Evolutionary conservation across 2,113 vertebrate genomes (phyloP), one percentile per base, ranked within the genome.

Genomic region (Indicator indicator): DNA sequence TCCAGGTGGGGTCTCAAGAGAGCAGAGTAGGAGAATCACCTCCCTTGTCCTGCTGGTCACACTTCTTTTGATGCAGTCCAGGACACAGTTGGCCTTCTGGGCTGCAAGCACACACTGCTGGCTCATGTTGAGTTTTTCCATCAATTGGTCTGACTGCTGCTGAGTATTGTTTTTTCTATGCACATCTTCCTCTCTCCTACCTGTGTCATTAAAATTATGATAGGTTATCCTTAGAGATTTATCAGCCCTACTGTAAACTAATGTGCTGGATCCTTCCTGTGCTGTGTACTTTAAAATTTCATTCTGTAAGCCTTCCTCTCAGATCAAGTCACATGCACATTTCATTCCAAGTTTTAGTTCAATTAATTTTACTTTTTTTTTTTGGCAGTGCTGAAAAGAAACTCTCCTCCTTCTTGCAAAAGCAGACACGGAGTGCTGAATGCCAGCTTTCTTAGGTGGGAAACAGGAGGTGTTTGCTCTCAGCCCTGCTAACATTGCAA

Each of bases 191-290:
- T 71, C 48, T 90, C 58, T 75, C 54, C 46, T 63, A 77, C 62
- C 62, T 85, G 42, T 65, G 60, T 64, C 83, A 81, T 9, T 28
- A 40, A 74, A 94, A 93, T 94, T 83, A 96, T 24, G 48, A 65
- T 90, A 78, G n/a, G 79, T 88, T 88, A 87, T 83, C 64, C 58
- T 93, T 90, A 90, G 74, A 84, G 94, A 96, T 88, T 88, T 69
- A 87, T 81, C 95, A 94, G 40, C 56, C 40, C 74, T 81, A 64
- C 69, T 83, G 64, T 80, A 94, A 86, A 59, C 71, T 79, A 62
- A 62, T 16, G 36, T 16, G 9, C 63, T 64, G 80, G 50, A 56
- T 93, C 44, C 73, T 92, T 92, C 88, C 72, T 50, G 28, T 44
- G 44, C 54, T 87, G 71, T 63, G 23, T 56, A 55, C 81, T 86